Evolutionary conservation across 2,888 invertebrate genomes (phyloP), one percentile per base, ranked within the genome.

Genomic region (Cepaea hortensis): DNA sequence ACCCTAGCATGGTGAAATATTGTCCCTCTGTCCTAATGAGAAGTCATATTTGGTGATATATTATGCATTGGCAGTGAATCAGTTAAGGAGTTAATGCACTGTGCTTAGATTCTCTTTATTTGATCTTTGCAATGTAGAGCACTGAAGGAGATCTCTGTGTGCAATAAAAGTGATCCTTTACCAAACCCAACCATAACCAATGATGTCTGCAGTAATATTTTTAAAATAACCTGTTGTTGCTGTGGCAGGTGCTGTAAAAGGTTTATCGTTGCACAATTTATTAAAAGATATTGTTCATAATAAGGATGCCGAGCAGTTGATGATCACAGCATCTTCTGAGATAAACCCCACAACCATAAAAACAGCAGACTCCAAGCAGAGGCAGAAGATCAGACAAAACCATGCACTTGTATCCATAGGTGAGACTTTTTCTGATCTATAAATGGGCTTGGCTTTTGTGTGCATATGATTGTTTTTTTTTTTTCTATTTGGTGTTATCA

Each of bases 341-440:
- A 88, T 85, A 86, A 92, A 92, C 72, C 83, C 89, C 7, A 90
- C 89, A 48, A 88, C 88, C 81, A 88, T 89, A n/a, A 90, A 90
- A 68, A 90, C 91, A 35, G 90, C 91, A 13, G 93, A 93, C 82
- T 91, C 92, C 9, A 87, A 89, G 2, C 90, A 91, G 35, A 88
- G 90, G n/a, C 90, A 90, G 79, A 90, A 90, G 1, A 91, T 91
- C 18, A 92, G 91, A 88, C 90, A 90, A 55, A 93, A 93, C 85
- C 89, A 90, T 11, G 90, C 92, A 0, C 89, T 93, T 15, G 88
- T 91, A 77, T 91, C 93, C 88, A 93, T 93, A 88, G 92, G 93
- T 93, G 90, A 90, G 82, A 68, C 76, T 62, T 75, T 20, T 68
- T 35, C 13, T n/a, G 20, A 18, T 68, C 11, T 68, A 35, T 35